Base-by-base conservation (phyloP, 2,113 vertebrate genomes). In the Andinoacara biseriatus region DNA sequence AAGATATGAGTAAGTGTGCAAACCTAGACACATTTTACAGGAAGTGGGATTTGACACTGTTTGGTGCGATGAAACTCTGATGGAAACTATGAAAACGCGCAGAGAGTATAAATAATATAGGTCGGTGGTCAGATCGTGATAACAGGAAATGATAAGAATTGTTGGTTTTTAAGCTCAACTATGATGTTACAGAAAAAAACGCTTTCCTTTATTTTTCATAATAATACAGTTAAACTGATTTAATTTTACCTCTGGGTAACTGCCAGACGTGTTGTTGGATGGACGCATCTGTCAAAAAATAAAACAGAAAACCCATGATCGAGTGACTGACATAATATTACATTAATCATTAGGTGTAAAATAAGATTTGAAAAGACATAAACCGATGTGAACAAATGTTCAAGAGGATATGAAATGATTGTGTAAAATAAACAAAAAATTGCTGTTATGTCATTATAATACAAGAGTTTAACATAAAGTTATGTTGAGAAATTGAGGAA, bases 61-160 rank as follows among this genome's bases (percentile, higher is more conserved):
- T 43, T 14, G 8, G 38, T 78, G 75, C 33, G 67, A 87, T 77
- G 11, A 38, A 58, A 58, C 35, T 5, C 22, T 4, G 17, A 40
- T 78, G 85, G 90, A 88, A 90, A 89, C 69, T 91, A 13, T 87
- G 80, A 82, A 10, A 26, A 29, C 29, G 76, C 49, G 52, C 77
- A 20, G 13, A 74, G 62, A 29, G 33, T 67, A 74, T 35, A 80
- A 85, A 78, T 83, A 81, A 84, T 58, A 33, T n/a, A 46, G 57
- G 65, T 83, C 18, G 74, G 77, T 87, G 92, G 88, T 92, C 90
- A 91, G 76, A 58, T 83, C 8, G 2, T 69, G 52, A 20, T 80
- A 17, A 85, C 87, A 89, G 91, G 89, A 93, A 92, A 77, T 84
- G 63, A 59, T 4, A 35, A 10, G 7, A 6, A 4, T n/a, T 10